Percentiles rank a stretch among this genome's conserved stretches.
Evolutionary conservation across 2,888 invertebrate species (phyloP).

Genomic region (Trichogramma dendrolimi): DNA sequence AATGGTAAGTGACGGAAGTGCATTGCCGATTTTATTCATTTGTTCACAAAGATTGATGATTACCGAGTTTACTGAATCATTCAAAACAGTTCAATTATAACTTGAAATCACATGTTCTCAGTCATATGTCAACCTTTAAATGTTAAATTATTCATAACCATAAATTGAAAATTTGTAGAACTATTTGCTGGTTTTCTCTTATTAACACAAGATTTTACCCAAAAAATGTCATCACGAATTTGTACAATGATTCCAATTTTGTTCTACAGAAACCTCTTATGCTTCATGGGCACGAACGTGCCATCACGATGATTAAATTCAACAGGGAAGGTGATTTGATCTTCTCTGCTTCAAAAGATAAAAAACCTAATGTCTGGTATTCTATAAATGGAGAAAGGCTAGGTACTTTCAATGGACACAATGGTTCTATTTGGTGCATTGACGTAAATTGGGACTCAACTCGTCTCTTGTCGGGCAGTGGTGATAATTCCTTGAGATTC

Average conservation of each 20-base stretch:
- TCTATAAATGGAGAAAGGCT: constrained; percentile 95
- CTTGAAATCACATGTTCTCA: too few species aligned
- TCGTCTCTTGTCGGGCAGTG: constrained; percentile 86
- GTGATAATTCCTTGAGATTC: constrained; percentile 84
- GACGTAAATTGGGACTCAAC: constrained; percentile 96
- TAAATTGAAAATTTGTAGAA: too few species aligned
- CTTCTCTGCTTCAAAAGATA: constrained; percentile 94
- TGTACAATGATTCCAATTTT: not conserved
- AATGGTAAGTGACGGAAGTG: too few species aligned
- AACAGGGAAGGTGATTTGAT: constrained; percentile 96
- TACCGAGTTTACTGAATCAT: too few species aligned
- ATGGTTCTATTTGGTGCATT: constrained; percentile 96
- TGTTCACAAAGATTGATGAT: too few species aligned
- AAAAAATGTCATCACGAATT: too few species aligned
- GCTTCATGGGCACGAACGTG: constrained; percentile 98
- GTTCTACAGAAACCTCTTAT: constrained; percentile 84
- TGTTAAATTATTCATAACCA: too few species aligned
- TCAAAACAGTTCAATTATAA: too few species aligned
- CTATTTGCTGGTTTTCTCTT: too few species aligned
- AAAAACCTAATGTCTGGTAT: constrained; percentile 96
- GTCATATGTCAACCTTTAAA: too few species aligned
- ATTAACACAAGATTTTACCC: too few species aligned
- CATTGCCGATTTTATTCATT: too few species aligned
- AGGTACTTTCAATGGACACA: constrained; percentile 94
- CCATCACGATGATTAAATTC: constrained; percentile 96